Conservation (phyloP, 2,797 vertebrate genomes). For the Moxostoma hubbsi region DNA sequence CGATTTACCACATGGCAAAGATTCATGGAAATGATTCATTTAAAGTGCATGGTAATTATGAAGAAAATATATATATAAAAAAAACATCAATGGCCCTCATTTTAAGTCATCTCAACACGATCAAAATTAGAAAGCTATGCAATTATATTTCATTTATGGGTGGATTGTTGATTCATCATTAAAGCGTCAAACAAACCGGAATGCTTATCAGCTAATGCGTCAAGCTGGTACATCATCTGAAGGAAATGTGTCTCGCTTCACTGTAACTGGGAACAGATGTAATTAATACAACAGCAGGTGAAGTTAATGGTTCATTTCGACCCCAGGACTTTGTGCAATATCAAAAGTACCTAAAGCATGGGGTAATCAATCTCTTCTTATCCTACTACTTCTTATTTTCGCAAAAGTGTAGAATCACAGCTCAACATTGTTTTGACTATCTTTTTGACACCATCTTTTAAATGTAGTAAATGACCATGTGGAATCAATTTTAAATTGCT, state of each 20-base stretch:
- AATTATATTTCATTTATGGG: not conserved
- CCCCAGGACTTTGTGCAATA: slow-evolving; percentile 4
- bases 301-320: slow-evolving; percentile 31
- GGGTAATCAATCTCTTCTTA: slow-evolving; percentile 31
- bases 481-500: not conserved
- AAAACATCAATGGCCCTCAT: not conserved
- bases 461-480: not conserved
- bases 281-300: slow-evolving; percentile 34
- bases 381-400: slow-evolving; percentile 3
- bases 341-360: slow-evolving; percentile 21
- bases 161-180: not conserved
- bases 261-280: slow-evolving; percentile 39
- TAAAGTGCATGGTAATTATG: not conserved
- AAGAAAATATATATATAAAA: not conserved
- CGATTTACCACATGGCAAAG: too few relatives aligned
- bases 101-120: not conserved
- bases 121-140: not conserved
- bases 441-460: not conserved
- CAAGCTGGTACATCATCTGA: slow-evolving; percentile 26
- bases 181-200: slow-evolving; percentile 10
- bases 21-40: too few relatives aligned
- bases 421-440: not conserved
- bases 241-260: slow-evolving; percentile 16
- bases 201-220: not conserved
- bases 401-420: slow-evolving; percentile 9